Conservation (phyloP, 2,797 vertebrate species). For the Danio tinwini region DNA sequence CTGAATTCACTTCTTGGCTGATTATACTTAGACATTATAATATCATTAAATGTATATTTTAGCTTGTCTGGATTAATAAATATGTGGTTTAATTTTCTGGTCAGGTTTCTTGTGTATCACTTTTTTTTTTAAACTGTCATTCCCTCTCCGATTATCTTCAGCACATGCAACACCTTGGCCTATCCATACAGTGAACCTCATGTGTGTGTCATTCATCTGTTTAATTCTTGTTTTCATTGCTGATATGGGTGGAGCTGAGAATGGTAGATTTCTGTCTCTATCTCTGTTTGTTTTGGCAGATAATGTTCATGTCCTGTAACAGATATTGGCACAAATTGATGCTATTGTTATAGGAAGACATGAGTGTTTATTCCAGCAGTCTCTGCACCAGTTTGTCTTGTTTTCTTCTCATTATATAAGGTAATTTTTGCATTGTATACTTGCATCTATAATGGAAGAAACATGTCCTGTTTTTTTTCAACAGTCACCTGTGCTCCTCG, state of each 20-base stretch:
- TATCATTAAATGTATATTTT: constrained; percentile 4
- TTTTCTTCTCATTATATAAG: neutral
- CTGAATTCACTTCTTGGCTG: neutral
- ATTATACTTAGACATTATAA: neutral
- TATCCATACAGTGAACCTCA: neutral
- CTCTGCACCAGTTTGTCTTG: neutral
- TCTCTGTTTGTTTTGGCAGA: constrained; percentile 10
- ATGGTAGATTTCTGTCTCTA: neutral
- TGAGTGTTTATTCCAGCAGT: constrained; percentile 25
- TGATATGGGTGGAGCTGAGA: constrained; percentile 1
- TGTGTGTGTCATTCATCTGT: constrained; percentile 5
- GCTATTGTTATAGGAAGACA: constrained; percentile 48
- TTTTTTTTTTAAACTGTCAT: neutral
- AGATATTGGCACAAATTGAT: constrained; percentile 31
- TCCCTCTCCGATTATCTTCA: neutral
- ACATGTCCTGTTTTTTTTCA: constrained; percentile 40
- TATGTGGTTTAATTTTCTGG: neutral
- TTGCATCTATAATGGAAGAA: constrained; percentile 41
- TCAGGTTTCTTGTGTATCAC: neutral
- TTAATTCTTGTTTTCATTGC: constrained; percentile 20
- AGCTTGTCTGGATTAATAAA: neutral
- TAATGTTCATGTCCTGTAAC: constrained; percentile 33
- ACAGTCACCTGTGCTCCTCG: constrained; percentile 35
- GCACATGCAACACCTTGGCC: neutral
- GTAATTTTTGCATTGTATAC: constrained; percentile 22